Evolutionary conservation across 2,797 vertebrate genomes (phyloP), one percentile per base, ranked within the genome.

Genomic region (Pipistrellus nathusii): DNA sequence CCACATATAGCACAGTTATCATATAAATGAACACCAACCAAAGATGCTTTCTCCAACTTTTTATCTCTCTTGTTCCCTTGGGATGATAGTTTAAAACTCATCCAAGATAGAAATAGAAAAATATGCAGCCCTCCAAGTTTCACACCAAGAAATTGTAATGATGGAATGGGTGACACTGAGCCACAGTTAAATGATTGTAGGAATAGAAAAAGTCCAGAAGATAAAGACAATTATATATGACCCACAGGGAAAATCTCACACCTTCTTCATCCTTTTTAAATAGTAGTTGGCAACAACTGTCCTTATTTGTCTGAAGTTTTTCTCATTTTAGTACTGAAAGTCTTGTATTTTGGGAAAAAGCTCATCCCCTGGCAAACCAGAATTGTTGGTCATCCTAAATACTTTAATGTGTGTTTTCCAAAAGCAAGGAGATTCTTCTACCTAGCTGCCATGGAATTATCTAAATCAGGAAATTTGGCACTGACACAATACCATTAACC

Each of bases 321-420:
- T 81, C 73, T 93, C n/a, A 20, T 95, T 93, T 92, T 86, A 92
- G 64, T 57, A 84, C 71, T 81, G 80, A 85, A 93, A 93, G 64
- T 66, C 48, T 66, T 27, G 23, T 85, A 84, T 92, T 62, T 72
- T 73, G 73, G 62, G 78, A 95, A 97, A 96, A 27, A 85, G 46
- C 78, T 86, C 76, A 77, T 48, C 88, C 48, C 5, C 55, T 30
- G 46, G 81, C 86, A 86, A 94, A 88, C 44, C 55, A 93, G 85
- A 96, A 81, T 77, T 38, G 32, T 21, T 93, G 71, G 89, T 94
- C 88, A 95, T 92, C 27, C 32, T 83, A 88, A 91, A 90, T 21
- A 92, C 44, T 71, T 94, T 12, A 71, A 14, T 38, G 11, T 80
- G 2, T 27, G 6, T 92, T 75, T 94, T 73, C 85, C 90, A 53